Evolutionary conservation across 2,888 invertebrate species (phyloP).

Genomic region (Meandrusa payeni): DNA sequence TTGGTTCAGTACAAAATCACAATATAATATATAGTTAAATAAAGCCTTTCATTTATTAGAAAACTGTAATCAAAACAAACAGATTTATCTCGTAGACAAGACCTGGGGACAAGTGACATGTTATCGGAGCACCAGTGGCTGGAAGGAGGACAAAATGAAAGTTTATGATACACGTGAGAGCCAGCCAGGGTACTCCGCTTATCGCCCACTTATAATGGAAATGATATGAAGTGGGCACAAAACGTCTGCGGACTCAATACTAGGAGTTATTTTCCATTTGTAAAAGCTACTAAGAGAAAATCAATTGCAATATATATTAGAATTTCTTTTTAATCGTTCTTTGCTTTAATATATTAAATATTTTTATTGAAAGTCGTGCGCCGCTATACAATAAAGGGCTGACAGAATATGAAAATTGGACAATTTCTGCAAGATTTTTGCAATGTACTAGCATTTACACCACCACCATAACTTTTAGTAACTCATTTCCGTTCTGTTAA

Average conservation of each 20-base stretch:
- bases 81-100: constrained; percentile 13
- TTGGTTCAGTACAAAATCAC: too few species aligned
- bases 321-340: too few species aligned
- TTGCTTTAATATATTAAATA: too few species aligned
- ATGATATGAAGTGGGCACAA: constrained; percentile 12
- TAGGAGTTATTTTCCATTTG: not conserved
- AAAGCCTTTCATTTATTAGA: not conserved
- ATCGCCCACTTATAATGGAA: constrained; percentile 14
- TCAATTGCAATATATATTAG: too few species aligned
- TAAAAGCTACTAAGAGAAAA: not conserved
- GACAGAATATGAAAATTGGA: too few species aligned
- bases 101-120: constrained; percentile 1
- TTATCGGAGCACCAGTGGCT: constrained; percentile 14
- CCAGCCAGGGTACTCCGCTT: constrained; percentile 1
- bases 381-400: too few species aligned
- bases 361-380: too few species aligned
- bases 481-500: too few species aligned
- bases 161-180: constrained; percentile 12
- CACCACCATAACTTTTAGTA: too few species aligned
- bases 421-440: too few species aligned
- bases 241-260: not conserved
- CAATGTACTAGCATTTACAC: too few species aligned
- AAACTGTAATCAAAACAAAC: constrained; percentile 6
- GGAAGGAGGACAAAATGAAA: constrained; percentile 19
- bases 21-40: too few species aligned